A percentile compares a stretch with the other conserved stretches of the same genome.
Conservation (phyloP, 1,140 invertebrate genomes). For the Danaus plexippus region DNA sequence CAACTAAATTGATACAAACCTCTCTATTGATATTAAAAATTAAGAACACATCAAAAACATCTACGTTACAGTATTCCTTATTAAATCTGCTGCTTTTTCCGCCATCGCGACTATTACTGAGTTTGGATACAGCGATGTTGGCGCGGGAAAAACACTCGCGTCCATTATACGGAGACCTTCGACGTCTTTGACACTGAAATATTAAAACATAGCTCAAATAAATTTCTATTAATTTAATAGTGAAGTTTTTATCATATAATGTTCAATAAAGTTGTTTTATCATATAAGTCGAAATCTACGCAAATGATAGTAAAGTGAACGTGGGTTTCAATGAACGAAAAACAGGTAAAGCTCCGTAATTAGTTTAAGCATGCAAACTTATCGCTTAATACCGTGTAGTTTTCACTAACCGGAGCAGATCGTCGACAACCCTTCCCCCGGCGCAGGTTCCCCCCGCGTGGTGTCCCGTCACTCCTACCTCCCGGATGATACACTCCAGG, state of each 20-base stretch:
- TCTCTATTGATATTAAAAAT: too few species aligned
- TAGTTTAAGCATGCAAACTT: too few species aligned
- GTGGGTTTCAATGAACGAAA: too few species aligned
- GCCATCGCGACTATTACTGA: slow-evolving; percentile 78
- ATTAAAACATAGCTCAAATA: not conserved
- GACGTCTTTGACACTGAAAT: slow-evolving; percentile 75
- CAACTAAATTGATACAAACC: too few species aligned
- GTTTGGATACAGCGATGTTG: slow-evolving; percentile 79
- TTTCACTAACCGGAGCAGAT: slow-evolving; percentile 12
- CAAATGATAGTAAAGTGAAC: too few species aligned
- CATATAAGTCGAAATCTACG: too few species aligned
- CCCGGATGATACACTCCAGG: slow-evolving; percentile 77
- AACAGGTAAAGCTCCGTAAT: too few species aligned
- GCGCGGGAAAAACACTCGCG: slow-evolving; percentile 79
- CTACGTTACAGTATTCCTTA: slow-evolving; percentile 36
- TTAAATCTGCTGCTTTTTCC: slow-evolving; percentile 76
- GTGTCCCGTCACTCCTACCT: slow-evolving; percentile 77
- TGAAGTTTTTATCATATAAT: too few species aligned
- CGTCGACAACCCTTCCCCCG: slow-evolving; percentile 77
- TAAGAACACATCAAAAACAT: too few species aligned
- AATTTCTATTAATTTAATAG: too few species aligned
- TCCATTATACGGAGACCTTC: slow-evolving; percentile 78
- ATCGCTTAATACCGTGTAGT: too few species aligned
- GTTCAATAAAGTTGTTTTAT: too few species aligned
- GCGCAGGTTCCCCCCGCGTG: slow-evolving; percentile 79